Percentiles rank a stretch among this genome's conserved stretches.
Evolutionary conservation across 2,113 vertebrate genomes (phyloP).

Genomic region (Nerophis lumbriciformis): DNA sequence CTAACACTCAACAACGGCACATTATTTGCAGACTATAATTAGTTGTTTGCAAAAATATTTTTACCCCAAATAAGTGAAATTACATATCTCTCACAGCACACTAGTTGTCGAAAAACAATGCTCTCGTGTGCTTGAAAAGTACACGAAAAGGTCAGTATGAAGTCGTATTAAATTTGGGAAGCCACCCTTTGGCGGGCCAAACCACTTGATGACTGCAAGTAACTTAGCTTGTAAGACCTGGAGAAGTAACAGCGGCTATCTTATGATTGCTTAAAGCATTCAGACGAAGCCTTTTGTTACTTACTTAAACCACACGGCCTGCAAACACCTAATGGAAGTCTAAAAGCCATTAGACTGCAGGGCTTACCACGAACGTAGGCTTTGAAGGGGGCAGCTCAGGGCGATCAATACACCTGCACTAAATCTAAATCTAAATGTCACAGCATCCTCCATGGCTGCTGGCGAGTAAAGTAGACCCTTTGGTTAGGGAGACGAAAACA

Average conservation of each 20-base stretch:
- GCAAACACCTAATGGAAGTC: constrained; percentile 61
- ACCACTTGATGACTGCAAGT: too few species aligned
- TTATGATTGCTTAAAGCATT: constrained; percentile 65
- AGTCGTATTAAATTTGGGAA: too few species aligned
- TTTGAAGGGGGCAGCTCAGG: constrained; percentile 44
- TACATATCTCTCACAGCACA: too few species aligned
- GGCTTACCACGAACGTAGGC: constrained; percentile 34
- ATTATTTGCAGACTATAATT: too few species aligned
- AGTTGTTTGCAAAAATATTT: too few species aligned
- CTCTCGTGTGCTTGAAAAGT: too few species aligned
- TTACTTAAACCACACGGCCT: constrained; percentile 64
- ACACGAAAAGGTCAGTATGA: too few species aligned
- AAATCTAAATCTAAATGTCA: constrained; percentile 40
- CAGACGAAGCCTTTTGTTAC: constrained; percentile 63
- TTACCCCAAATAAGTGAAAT: too few species aligned
- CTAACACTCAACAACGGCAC: too few species aligned
- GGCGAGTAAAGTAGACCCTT: constrained; percentile 45
- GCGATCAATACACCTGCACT: constrained; percentile 52
- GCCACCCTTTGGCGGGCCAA: too few species aligned
- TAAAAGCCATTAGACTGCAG: constrained; percentile 65
- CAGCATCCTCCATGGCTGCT: constrained; percentile 36
- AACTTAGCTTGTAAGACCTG: constrained; percentile 16
- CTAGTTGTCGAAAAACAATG: too few species aligned
- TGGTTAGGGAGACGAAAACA: constrained; percentile 26
- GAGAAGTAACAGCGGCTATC: constrained; percentile 37